phyloP scores from a whole-genome alignment of 2,113 vertebrate species.

The Larimichthys polyactis region DNA sequence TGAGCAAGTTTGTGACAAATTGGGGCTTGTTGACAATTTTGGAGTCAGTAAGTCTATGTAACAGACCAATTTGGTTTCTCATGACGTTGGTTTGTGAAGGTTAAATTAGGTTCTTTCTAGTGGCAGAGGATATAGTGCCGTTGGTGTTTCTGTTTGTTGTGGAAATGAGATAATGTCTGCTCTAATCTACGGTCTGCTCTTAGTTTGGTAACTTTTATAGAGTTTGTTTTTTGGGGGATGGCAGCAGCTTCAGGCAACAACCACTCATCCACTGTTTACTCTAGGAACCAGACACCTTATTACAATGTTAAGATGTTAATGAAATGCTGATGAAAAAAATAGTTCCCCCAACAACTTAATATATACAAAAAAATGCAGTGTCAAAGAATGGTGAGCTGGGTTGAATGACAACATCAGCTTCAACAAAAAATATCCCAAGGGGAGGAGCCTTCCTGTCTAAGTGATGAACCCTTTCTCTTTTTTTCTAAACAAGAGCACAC shows the following conservation, averaged over 20 bases:
- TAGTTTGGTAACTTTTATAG: conserved; percentile 1
- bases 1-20: conserved; percentile 58
- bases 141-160: conserved; percentile 1
- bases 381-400: neutral
- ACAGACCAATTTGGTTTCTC: conserved; percentile 31
- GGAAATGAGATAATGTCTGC: neutral
- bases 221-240: conserved; percentile 30
- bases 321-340: conserved; percentile 7
- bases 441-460: neutral
- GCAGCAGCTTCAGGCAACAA: conserved; percentile 11
- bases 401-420: conserved; percentile 7
- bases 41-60: neutral
- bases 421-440: conserved; percentile 2
- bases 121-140: neutral
- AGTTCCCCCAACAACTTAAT: neutral
- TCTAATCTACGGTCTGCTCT: neutral
- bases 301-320: neutral
- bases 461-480: neutral
- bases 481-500: neutral
- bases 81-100: conserved; percentile 23
- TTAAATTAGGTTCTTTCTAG: conserved; percentile 28
- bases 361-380: neutral
- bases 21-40: conserved; percentile 37
- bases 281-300: neutral
- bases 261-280: conserved; percentile 21